These are phyloP conservation scores for Cotesia typhae DNA, from an alignment of 1,140 invertebrate genomes.

Conservation along the genomic window DNA sequence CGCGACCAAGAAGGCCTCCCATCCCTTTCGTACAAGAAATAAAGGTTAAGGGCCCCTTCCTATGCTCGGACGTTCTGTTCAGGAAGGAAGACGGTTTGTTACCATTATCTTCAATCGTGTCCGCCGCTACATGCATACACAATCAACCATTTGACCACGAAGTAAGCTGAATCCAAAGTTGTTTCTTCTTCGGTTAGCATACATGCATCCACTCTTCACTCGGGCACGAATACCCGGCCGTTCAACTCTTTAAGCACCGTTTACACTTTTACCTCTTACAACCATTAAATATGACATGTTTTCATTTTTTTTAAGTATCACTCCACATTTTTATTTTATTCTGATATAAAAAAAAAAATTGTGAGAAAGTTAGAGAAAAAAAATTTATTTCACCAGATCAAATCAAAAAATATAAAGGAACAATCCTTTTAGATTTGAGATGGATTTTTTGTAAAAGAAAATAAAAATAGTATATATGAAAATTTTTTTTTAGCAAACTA, in stretches of 20 bases:
- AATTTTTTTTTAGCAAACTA: constrained; percentile 28
- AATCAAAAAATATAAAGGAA: constrained; percentile 31
- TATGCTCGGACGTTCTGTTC: constrained; percentile 46
- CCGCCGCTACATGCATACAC: constrained; percentile 31
- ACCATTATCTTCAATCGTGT: constrained; percentile 53
- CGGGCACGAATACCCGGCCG: background rate
- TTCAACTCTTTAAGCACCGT: constrained; percentile 18
- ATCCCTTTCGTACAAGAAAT: background rate
- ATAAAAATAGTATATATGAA: constrained; percentile 12
- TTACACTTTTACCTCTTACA: no score
- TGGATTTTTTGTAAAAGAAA: constrained; percentile 28
- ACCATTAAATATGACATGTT: background rate
- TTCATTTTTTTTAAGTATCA: no score
- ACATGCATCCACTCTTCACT: background rate
- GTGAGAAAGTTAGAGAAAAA: constrained; percentile 11
- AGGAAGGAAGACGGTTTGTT: constrained; percentile 60
- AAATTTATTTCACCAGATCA: constrained; percentile 15
- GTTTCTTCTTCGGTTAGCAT: background rate
- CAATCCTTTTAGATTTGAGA: constrained; percentile 36
- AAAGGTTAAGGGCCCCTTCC: background rate
- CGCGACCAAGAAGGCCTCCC: constrained; percentile 24
- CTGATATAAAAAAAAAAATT: background rate
- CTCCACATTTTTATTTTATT: no score
- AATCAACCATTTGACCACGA: background rate
- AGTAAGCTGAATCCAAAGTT: background rate